phyloP scores from a whole-genome alignment of 2,888 invertebrate genomes.

The Helleia helle region DNA sequence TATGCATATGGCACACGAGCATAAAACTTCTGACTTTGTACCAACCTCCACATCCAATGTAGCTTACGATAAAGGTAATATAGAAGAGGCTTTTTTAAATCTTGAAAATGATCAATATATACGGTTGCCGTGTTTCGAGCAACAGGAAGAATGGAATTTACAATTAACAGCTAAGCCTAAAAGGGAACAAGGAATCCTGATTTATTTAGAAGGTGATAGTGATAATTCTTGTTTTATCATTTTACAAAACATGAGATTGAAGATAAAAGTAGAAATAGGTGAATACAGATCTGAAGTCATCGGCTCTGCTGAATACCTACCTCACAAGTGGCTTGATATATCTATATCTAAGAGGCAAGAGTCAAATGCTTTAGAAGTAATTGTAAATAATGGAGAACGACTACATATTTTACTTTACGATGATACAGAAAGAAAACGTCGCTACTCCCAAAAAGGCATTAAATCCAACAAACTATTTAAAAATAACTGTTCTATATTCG shows the following conservation, averaged over 20 bases:
- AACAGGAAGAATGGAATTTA: constrained; percentile 47
- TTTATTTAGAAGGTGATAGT: constrained; percentile 38
- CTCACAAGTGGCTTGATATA: constrained; percentile 56
- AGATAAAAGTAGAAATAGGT: constrained; percentile 39
- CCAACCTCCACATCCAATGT: constrained; percentile 35
- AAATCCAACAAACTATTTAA: constrained; percentile 1
- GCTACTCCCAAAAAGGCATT: constrained; percentile 3
- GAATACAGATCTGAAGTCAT: constrained; percentile 41
- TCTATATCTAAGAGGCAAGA: constrained; percentile 40
- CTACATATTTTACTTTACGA: constrained; percentile 37
- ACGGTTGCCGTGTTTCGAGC: constrained; percentile 47
- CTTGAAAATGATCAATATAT: constrained; percentile 47
- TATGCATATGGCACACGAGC: constrained; percentile 32
- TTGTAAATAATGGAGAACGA: constrained; percentile 49
- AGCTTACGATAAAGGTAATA: constrained; percentile 47
- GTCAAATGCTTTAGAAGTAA: constrained; percentile 47
- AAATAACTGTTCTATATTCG: constrained; percentile 3
- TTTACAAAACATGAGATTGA: constrained; percentile 50
- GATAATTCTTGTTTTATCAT: constrained; percentile 43
- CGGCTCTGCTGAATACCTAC: constrained; percentile 43
- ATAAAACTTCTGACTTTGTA: constrained; percentile 22
- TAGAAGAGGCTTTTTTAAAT: constrained; percentile 48
- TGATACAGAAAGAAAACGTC: constrained; percentile 23
- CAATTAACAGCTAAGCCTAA: constrained; percentile 51
- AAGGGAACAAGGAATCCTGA: constrained; percentile 41